phyloP scores from a whole-genome alignment of 2,797 vertebrate genomes.

The Ibycter americanus region DNA sequence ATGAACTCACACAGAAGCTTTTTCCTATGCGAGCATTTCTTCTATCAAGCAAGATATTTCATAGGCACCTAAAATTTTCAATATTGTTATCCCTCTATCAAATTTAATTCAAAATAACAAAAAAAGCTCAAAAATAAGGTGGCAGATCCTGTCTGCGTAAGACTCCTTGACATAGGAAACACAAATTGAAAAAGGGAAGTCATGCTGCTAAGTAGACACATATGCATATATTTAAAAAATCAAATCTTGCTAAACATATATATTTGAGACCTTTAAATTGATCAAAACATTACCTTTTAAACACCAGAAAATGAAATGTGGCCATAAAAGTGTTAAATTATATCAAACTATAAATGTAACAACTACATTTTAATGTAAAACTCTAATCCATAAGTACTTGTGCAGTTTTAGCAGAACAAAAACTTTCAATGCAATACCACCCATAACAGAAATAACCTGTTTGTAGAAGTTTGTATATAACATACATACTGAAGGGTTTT shows the following conservation, averaged over 20 bases:
- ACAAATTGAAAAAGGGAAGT: background rate
- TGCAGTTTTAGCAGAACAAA: background rate
- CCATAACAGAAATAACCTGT: background rate
- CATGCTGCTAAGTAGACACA: background rate
- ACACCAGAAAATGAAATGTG: background rate
- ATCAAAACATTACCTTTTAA: background rate
- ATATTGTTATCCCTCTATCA: background rate
- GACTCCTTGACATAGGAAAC: background rate
- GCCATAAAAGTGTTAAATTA: background rate
- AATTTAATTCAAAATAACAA: background rate
- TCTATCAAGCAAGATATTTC: background rate
- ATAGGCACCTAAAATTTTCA: background rate
- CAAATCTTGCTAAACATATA: background rate
- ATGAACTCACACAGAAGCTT: background rate
- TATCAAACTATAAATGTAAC: background rate
- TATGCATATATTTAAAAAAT: too few species aligned
- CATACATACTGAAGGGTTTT: background rate
- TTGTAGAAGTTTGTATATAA: background rate
- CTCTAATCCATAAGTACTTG: background rate
- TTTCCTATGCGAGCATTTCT: background rate
- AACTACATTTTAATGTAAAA: background rate
- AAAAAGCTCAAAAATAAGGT: background rate
- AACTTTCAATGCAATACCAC: background rate
- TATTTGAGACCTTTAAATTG: background rate
- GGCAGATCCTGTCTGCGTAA: background rate